Conservation (phyloP, 2,888 invertebrate species). For the Pharmacophagus antenor region DNA sequence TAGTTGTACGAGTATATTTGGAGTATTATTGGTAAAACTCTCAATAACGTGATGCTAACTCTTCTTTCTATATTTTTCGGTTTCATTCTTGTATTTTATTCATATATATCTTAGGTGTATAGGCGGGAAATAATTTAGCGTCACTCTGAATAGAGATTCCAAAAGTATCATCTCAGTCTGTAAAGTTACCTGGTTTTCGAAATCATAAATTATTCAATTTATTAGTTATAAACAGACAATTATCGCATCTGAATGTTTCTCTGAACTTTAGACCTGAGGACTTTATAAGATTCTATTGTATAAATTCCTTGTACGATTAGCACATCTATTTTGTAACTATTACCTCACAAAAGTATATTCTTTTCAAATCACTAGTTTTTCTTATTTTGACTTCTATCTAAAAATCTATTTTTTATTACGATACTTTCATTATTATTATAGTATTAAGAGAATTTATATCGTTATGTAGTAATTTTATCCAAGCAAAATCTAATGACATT, state of each 20-base stretch:
- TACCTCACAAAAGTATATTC: too few species aligned
- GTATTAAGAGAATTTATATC: too few species aligned
- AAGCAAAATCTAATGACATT: too few species aligned
- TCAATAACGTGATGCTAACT: not conserved
- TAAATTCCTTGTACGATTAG: not conserved
- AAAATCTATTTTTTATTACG: too few species aligned
- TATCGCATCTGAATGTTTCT: not conserved
- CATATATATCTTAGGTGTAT: not conserved
- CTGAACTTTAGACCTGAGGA: not conserved
- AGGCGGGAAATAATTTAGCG: not conserved
- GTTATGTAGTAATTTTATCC: too few species aligned
- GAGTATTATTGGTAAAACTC: not conserved
- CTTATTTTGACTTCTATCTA: too few species aligned
- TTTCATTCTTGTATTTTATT: not conserved
- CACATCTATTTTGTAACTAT: too few species aligned
- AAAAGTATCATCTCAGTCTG: too few species aligned
- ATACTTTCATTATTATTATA: too few species aligned
- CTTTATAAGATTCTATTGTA: not conserved
- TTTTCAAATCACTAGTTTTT: too few species aligned
- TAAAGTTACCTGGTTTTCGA: not conserved
- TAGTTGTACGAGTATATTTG: too few species aligned
- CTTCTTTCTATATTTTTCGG: not conserved
- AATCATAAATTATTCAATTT: slow-evolving; percentile 1
- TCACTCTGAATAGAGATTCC: not conserved
- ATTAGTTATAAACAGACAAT: not conserved